Base-by-base conservation (phyloP, 2,113 vertebrate genomes). In the Ophthalmolycus amberensis region DNA sequence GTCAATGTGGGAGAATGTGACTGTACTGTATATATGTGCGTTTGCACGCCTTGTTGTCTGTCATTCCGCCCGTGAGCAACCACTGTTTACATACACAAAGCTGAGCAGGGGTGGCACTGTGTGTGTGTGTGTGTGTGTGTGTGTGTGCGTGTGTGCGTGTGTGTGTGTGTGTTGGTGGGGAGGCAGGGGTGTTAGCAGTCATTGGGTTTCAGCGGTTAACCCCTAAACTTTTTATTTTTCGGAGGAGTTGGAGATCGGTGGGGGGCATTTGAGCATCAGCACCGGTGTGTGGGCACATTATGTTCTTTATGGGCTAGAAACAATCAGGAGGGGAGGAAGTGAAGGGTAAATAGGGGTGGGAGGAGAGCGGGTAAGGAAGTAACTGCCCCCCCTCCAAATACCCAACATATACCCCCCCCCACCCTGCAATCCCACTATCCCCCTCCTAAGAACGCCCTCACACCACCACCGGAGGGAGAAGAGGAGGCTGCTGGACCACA, bases 401-500 rank as follows among this genome's bases (percentile, higher is more conserved):
- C 79, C 72, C 78, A 80, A 74, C 71, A 67, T 76, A 67, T 54
- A 78, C 68, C 71, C 80, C 69, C 52, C 50, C 46, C 56, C n/a
- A n/a, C n/a, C 25, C 59, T 9, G 14, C 2, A 25, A 16, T 38
- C 70, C 56, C 64, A 59, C 44, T 58, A 15, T 0, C 56, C 42
- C 83, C 62, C 46, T 46, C 65, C 82, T 62, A 58, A 85, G 90
- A 94, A 88, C 88, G 79, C 78, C 85, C 92, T 86, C 76, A 77
- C 82, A 82, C 85, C 89, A 86, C 83, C 87, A 87, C 84, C 65
- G 87, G 81, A 91, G 79, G 86, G 89, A 90, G 71, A 87, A 87
- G 90, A 89, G 87, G 85, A 89, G 91, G 85, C 85, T 86, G 91
- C 88, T 80, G 86, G 90, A 94, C 93, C 91, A 71, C 82, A 92